Percentiles rank a stretch among this genome's conserved stretches.
Evolutionary conservation across 1,140 invertebrate species (phyloP).

Genomic region (Laupala kohalensis): DNA sequence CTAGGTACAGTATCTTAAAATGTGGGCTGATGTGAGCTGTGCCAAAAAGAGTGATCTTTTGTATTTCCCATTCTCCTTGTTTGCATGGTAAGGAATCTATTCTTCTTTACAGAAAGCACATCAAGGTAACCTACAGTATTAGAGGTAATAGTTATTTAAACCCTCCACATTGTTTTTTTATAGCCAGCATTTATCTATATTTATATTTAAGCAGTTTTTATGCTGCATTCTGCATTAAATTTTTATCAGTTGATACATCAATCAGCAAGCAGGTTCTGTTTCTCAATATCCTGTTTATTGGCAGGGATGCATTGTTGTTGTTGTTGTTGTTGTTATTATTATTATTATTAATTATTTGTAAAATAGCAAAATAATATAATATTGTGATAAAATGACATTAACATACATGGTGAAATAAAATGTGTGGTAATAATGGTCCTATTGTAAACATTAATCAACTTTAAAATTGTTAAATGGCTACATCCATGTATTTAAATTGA

Average conservation of each 20-base stretch:
- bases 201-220: neutral
- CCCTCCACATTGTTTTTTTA: neutral
- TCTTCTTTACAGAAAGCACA: too few relatives aligned
- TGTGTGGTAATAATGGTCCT: neutral
- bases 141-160: too few relatives aligned
- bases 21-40: too few relatives aligned
- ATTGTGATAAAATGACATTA: neutral
- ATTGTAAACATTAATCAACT: neutral
- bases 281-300: neutral
- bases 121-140: too few relatives aligned
- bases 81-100: too few relatives aligned
- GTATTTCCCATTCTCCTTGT: too few relatives aligned
- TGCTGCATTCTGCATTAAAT: too few relatives aligned
- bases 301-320: neutral
- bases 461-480: neutral
- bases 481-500: neutral
- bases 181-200: neutral
- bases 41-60: too few relatives aligned
- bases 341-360: neutral
- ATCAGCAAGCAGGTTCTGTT: neutral
- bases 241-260: neutral
- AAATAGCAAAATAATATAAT: neutral
- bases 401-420: neutral
- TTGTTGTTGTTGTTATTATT: neutral
- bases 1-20: too few relatives aligned